Evolutionary conservation across 1,140 invertebrate genomes (phyloP).

Genomic region (Temnothorax nylanderi): DNA sequence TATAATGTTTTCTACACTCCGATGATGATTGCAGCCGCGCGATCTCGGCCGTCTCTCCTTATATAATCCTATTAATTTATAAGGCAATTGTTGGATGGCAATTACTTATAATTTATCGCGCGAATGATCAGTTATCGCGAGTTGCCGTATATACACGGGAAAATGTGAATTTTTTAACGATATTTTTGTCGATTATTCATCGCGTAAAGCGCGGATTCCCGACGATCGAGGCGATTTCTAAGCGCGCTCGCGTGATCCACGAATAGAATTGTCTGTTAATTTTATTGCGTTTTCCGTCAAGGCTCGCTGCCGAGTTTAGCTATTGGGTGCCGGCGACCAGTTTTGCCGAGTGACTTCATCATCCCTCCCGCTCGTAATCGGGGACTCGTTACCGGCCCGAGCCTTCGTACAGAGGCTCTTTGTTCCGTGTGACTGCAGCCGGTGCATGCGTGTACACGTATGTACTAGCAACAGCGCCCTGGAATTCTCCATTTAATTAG

Average conservation of each 20-base stretch:
- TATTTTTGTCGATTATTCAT: conserved; percentile 11
- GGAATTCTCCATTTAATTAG: conserved; percentile 65
- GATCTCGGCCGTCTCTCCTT: background rate
- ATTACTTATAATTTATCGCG: conserved; percentile 36
- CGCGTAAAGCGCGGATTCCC: background rate
- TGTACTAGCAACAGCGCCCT: conserved; percentile 13
- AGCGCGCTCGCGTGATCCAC: conserved; percentile 22
- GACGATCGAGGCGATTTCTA: background rate
- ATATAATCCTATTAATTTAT: conserved; percentile 36
- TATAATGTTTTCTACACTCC: conserved; percentile 3
- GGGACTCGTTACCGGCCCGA: conserved; percentile 60
- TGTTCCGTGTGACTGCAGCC: conserved; percentile 55
- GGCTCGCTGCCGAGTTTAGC: conserved; percentile 25
- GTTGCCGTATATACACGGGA: background rate
- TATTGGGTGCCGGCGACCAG: conserved; percentile 56
- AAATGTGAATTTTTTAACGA: background rate
- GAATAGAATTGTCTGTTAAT: conserved; percentile 62
- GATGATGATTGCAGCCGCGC: background rate
- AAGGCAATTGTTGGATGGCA: conserved; percentile 1
- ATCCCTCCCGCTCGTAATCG: conserved; percentile 64
- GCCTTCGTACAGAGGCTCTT: conserved; percentile 53
- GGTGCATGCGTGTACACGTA: background rate
- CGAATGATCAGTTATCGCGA: background rate
- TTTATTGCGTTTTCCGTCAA: conserved; percentile 57
- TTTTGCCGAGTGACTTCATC: conserved; percentile 70